phyloP scores from a whole-genome alignment of 2,797 vertebrate genomes.

The Remorina albescens region DNA sequence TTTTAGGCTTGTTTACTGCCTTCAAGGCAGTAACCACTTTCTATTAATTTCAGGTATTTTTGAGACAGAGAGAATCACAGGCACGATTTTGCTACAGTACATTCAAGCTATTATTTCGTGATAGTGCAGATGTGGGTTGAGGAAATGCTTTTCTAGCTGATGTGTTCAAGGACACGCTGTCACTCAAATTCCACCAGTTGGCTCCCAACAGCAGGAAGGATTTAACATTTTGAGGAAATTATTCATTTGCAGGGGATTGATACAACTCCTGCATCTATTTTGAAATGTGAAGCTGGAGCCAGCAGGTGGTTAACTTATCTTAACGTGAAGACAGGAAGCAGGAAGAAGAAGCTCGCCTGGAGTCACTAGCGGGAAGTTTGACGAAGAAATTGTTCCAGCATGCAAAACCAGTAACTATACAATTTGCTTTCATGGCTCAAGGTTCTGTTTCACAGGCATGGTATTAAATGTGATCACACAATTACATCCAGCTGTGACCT shows the following conservation, averaged over 20 bases:
- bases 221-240: neutral
- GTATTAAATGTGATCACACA: neutral
- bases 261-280: neutral
- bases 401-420: neutral
- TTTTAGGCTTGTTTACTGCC: neutral
- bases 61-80: neutral
- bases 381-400: neutral
- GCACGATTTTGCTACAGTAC: neutral
- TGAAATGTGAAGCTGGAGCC: neutral
- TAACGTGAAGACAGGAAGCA: no score
- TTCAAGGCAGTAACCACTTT: neutral
- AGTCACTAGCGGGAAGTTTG: no score
- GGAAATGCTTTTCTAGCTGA: neutral
- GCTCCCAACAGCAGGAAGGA: neutral
- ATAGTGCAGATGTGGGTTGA: neutral
- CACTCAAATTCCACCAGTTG: neutral
- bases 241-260: neutral
- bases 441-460: neutral
- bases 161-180: constrained; percentile 22
- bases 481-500: neutral
- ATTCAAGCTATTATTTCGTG: neutral
- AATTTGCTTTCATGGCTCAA: neutral
- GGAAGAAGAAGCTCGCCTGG: neutral
- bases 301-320: neutral
- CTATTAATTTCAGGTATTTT: constrained; percentile 7